phyloP scores from a whole-genome alignment of 1,140 invertebrate species.

The Heliothis subflexa region DNA sequence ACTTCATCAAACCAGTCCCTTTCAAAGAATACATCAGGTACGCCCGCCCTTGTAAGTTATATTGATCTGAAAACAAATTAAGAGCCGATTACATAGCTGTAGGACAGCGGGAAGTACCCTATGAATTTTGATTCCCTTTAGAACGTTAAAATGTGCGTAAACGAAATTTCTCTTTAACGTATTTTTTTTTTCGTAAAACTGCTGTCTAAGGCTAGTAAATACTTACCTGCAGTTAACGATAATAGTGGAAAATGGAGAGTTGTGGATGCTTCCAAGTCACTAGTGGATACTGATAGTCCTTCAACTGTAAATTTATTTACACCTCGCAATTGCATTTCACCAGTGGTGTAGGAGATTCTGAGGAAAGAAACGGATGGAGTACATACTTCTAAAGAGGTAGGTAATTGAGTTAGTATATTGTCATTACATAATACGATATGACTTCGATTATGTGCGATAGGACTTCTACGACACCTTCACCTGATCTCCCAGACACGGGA shows the following conservation, averaged over 20 bases:
- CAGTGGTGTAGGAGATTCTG: conserved; percentile 34
- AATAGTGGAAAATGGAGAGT: conserved; percentile 21
- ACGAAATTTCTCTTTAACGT: too few species aligned
- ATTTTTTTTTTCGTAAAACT: too few species aligned
- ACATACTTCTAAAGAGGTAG: too few species aligned
- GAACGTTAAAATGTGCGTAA: too few species aligned
- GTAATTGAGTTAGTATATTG: background rate
- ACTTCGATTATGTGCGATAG: too few species aligned
- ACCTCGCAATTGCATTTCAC: conserved; percentile 29
- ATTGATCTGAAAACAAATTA: conserved; percentile 58
- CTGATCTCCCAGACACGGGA: too few species aligned
- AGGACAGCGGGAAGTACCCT: too few species aligned
- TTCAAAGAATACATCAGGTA: conserved; percentile 59
- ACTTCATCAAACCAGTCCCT: conserved; percentile 63
- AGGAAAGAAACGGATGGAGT: background rate
- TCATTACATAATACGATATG: too few species aligned
- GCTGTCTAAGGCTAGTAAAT: background rate
- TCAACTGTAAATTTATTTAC: conserved; percentile 28
- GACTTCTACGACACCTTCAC: too few species aligned
- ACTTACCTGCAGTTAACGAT: conserved; percentile 53
- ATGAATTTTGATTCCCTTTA: too few species aligned
- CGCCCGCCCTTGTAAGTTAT: conserved; percentile 60
- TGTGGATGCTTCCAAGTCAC: conserved; percentile 19
- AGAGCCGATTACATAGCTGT: background rate
- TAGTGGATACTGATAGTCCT: conserved; percentile 10